Evolutionary conservation across 1,140 invertebrate species (phyloP), one percentile per base, ranked within the genome.

Genomic region (Leptopilina clavipes): DNA sequence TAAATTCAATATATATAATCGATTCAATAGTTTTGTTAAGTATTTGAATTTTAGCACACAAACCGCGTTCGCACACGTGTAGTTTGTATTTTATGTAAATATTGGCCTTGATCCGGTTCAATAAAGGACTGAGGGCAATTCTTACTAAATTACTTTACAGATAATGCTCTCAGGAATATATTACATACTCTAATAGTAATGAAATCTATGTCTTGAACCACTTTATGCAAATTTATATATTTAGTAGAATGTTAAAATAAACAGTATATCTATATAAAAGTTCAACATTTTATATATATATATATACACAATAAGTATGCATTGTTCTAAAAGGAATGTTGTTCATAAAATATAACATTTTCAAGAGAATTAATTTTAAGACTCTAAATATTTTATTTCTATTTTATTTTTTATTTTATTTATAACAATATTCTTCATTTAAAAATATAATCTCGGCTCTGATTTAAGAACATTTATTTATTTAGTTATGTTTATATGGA

Each of bases 81-180:
- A 22, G 59, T 65, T 65, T 37, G 59, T 31, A 17, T 52, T n/a
- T 52, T 17, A 40, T 40, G 9, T 40, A 65, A 37, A 31, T 65
- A 37, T 65, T 65, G 59, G 59, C 59, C 59, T 65, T 65, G 56
- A 65, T 12, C 5, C 56, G 14, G 18, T 65, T 65, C 56, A 65
- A 65, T 65, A 65, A 65, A 25, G 19, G 11, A 25, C 5, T 59
- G 19, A 59, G 19, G 12, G 19, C 19, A 6, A 65, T 31, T 12
- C 25, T 37, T 25, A n/a, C 25, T 25, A 31, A 65, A 65, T 65
- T 31, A 65, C 59, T 65, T 65, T 22, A 31, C 59, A 65, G 59
- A 65, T 65, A 65, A 65, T 65, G 59, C 25, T 31, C 12, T 25
- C 59, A 5, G n/a, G 56, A 31, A 65, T 65, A 48, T 48, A 48